Conservation (phyloP, 2,797 vertebrate genomes). For the Novumbra hubbsi region DNA sequence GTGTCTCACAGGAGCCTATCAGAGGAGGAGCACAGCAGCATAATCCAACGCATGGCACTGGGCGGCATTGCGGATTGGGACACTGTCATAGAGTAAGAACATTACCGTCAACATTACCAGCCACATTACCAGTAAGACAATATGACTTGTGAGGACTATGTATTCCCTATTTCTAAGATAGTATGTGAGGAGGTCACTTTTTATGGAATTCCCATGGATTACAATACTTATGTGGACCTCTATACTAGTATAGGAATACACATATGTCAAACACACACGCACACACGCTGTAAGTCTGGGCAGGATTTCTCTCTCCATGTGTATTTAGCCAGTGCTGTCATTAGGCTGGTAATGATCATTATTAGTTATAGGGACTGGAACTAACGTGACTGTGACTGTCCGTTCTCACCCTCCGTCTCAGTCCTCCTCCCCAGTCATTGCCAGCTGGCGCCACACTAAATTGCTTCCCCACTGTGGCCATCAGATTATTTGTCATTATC, state of each 20-base stretch:
- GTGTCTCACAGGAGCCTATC: conserved; percentile 92
- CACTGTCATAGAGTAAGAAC: conserved; percentile 86
- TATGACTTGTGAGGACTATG: too few relatives aligned
- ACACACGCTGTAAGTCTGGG: background rate
- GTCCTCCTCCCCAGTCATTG: conserved; percentile 12
- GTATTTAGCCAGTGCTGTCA: background rate
- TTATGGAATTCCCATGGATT: too few relatives aligned
- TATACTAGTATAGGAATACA: too few relatives aligned
- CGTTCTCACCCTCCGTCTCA: conserved; percentile 15
- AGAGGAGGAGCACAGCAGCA: conserved; percentile 91
- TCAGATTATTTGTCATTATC: conserved; percentile 47
- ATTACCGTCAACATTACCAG: too few relatives aligned
- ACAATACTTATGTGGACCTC: too few relatives aligned
- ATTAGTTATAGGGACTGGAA: background rate
- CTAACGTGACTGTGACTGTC: background rate
- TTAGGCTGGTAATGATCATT: conserved; percentile 7
- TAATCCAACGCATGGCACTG: conserved; percentile 93
- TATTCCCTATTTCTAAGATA: too few relatives aligned
- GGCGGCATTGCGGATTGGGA: conserved; percentile 90
- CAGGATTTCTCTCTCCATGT: background rate
- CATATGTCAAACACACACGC: background rate
- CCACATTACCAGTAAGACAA: too few relatives aligned
- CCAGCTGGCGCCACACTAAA: conserved; percentile 25
- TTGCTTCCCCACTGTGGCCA: conserved; percentile 32
- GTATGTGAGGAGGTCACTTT: too few relatives aligned